Conservation (phyloP, 1,140 invertebrate species). For the Zaprionus vittiger region DNA sequence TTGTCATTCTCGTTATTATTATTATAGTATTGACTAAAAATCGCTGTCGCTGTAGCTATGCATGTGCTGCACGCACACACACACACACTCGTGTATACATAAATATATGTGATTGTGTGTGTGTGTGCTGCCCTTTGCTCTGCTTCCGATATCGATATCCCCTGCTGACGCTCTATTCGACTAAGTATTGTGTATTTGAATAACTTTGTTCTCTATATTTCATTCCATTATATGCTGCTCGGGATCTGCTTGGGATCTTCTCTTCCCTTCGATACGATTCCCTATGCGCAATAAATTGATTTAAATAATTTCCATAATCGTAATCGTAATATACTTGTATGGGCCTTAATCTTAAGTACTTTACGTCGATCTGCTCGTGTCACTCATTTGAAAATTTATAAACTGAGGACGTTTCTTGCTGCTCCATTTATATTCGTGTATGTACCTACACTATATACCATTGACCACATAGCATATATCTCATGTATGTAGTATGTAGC, state of each 20-base stretch:
- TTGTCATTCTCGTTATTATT: constrained; percentile 22
- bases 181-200: constrained; percentile 27
- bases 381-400: constrained; percentile 81
- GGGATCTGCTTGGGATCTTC: constrained; percentile 7
- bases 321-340: constrained; percentile 63
- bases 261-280: constrained; percentile 25
- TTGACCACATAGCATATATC: constrained; percentile 8
- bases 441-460: constrained; percentile 33
- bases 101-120: constrained; percentile 21
- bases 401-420: constrained; percentile 72
- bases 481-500: constrained; percentile 46
- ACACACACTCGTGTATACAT: constrained; percentile 9
- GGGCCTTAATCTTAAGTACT: constrained; percentile 63
- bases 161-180: constrained; percentile 31
- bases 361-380: constrained; percentile 48
- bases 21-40: constrained; percentile 68
- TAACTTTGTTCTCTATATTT: constrained; percentile 5
- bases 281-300: constrained; percentile 65
- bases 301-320: constrained; percentile 52
- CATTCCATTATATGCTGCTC: constrained; percentile 3
- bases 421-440: constrained; percentile 45
- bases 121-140: constrained; percentile 36
- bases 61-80: constrained; percentile 10
- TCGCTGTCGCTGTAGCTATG: constrained; percentile 48
- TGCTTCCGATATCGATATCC: constrained; percentile 35